Percentiles rank a stretch among this genome's conserved stretches.
Evolutionary conservation across 2,888 invertebrate genomes (phyloP).

Genomic region (Shargacucullia verbasci): DNA sequence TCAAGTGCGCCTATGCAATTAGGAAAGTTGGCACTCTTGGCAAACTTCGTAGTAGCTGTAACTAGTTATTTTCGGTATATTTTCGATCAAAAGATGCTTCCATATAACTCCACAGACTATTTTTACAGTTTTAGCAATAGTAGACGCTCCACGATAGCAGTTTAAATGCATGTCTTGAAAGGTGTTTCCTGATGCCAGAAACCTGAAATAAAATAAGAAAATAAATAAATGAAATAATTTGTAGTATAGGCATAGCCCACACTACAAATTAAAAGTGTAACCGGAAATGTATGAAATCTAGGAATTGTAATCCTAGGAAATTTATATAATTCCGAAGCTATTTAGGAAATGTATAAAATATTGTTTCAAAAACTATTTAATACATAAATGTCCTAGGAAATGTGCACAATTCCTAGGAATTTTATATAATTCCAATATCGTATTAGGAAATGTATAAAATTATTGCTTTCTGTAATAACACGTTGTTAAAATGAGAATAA

Average conservation of each 20-base stretch:
- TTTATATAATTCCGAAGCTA: too few relatives aligned
- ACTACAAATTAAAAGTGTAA: constrained; percentile 8
- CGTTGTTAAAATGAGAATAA: too few relatives aligned
- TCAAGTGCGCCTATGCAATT: constrained; percentile 29
- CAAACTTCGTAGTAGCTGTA: constrained; percentile 18
- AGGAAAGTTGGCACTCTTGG: constrained; percentile 28
- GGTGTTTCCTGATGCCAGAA: constrained; percentile 16
- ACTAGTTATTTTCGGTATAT: constrained; percentile 18
- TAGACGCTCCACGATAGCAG: constrained; percentile 16
- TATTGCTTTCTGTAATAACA: too few relatives aligned
- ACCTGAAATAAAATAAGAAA: constrained; percentile 15
- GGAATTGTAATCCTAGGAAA: too few relatives aligned
- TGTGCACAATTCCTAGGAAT: too few relatives aligned
- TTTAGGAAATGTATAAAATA: too few relatives aligned
- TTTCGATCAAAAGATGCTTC: constrained; percentile 8
- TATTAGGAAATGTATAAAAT: too few relatives aligned
- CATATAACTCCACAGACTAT: constrained; percentile 11
- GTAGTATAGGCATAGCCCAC: constrained; percentile 2
- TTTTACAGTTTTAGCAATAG: constrained; percentile 13
- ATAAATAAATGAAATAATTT: too few relatives aligned
- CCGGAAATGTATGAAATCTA: not conserved
- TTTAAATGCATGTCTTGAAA: constrained; percentile 10
- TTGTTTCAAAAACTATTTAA: too few relatives aligned
- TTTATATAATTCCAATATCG: too few relatives aligned
- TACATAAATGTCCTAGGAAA: too few relatives aligned